Evolutionary conservation across 2,113 vertebrate genomes (phyloP).

Genomic region (Athene cunicularia): DNA sequence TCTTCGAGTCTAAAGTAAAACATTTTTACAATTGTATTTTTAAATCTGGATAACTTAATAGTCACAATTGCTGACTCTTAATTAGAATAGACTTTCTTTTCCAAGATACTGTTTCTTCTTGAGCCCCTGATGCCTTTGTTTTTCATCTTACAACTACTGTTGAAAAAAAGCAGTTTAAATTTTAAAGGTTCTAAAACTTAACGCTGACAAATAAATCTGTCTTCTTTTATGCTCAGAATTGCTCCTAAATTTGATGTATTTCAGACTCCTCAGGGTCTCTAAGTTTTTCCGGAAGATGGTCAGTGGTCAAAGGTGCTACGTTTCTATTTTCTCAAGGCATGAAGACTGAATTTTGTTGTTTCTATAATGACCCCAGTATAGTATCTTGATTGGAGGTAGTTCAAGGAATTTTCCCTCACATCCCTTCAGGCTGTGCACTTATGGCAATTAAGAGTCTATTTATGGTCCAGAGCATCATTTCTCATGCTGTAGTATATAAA

Average conservation of each 20-base stretch:
- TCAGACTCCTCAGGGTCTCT: background rate
- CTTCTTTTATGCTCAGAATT: background rate
- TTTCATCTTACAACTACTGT: background rate
- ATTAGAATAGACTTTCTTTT: background rate
- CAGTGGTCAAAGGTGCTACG: background rate
- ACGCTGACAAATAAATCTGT: background rate
- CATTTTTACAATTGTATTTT: background rate
- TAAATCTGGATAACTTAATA: background rate
- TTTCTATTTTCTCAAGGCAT: background rate
- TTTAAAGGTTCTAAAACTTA: background rate
- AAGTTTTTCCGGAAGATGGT: background rate
- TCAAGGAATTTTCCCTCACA: background rate
- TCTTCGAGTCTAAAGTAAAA: background rate
- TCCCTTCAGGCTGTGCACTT: background rate
- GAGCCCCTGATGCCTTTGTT: background rate
- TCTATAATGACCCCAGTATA: background rate
- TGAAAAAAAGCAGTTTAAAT: background rate
- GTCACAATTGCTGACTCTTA: background rate
- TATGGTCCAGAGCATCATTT: background rate
- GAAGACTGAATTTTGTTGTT: background rate
- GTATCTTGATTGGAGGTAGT: background rate
- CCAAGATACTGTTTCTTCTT: background rate
- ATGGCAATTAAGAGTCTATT: constrained; percentile 3
- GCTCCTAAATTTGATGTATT: background rate
- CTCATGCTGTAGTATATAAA: background rate